Evolutionary conservation across 1,140 invertebrate genomes (phyloP).

Genomic region (Apis mellifera): DNA sequence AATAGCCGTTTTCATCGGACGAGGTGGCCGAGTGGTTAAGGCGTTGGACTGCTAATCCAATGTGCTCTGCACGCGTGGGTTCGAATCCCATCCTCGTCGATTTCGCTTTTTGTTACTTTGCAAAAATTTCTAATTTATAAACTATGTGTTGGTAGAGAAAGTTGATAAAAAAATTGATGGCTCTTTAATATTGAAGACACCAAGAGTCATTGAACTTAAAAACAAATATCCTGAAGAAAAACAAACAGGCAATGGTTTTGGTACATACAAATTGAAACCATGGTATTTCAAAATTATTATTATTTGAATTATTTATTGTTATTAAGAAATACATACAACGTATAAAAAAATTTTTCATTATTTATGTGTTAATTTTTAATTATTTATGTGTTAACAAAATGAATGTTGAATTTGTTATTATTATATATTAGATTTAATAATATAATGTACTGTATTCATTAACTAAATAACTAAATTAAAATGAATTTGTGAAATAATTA

Average conservation of each 20-base stretch:
- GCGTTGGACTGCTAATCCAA: constrained; percentile 93
- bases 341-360: no score
- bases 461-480: no score
- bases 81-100: constrained; percentile 94
- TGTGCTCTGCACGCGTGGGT: constrained; percentile 91
- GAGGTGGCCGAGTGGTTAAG: constrained; percentile 95
- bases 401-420: no score
- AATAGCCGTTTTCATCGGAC: constrained; percentile 76
- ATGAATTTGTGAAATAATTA: no score
- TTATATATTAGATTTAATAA: no score
- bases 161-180: neutral
- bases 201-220: neutral
- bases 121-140: neutral
- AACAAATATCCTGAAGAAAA: neutral
- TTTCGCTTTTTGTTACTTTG: constrained; percentile 53
- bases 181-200: neutral
- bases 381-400: no score
- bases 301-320: no score
- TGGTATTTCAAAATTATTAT: no score
- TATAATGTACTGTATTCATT: no score
- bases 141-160: neutral
- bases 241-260: neutral
- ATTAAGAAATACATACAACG: no score
- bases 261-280: no score
- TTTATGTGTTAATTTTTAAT: no score